A percentile compares a stretch with the other conserved stretches of the same genome.
These are phyloP conservation scores for Hyperoodon ampullatus DNA, from an alignment of 2,113 vertebrate genomes.

Conservation along the genomic window DNA sequence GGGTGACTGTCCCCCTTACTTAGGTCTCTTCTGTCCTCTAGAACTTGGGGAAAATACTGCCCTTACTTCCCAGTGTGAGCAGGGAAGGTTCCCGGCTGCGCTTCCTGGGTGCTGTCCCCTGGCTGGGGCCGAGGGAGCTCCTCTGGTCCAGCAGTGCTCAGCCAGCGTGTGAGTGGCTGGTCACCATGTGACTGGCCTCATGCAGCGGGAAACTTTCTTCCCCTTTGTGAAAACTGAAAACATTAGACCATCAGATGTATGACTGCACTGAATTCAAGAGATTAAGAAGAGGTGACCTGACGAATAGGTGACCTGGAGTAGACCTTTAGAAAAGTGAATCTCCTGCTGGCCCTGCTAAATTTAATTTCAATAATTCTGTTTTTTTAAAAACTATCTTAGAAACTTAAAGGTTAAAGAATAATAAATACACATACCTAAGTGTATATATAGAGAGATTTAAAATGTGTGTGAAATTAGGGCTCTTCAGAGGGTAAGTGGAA, in stretches of 20 bases:
- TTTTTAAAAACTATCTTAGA: slow-evolving; percentile 32
- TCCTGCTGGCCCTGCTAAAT: neutral
- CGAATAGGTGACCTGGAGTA: neutral
- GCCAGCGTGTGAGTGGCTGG: accelerated
- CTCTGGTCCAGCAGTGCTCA: neutral
- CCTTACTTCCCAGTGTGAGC: neutral
- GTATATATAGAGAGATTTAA: neutral
- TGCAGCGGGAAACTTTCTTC: neutral
- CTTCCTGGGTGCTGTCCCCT: neutral
- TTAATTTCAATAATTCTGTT: slow-evolving; percentile 6
- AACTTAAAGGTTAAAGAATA: slow-evolving; percentile 31
- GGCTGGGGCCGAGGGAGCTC: accelerated
- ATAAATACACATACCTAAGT: neutral
- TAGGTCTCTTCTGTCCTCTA: neutral
- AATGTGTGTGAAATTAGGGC: neutral
- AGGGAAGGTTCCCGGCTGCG: neutral
- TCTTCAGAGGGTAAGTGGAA: neutral
- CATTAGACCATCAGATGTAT: neutral
- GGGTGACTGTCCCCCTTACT: neutral
- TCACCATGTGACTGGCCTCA: no score
- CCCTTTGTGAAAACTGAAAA: neutral
- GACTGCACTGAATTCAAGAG: neutral
- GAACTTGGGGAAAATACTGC: neutral
- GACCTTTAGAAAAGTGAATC: neutral
- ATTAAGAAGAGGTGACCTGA: neutral